Percentiles rank a stretch among this genome's conserved stretches.
Conservation (phyloP, 2,797 vertebrate genomes). For the Tragopan temminckii region DNA sequence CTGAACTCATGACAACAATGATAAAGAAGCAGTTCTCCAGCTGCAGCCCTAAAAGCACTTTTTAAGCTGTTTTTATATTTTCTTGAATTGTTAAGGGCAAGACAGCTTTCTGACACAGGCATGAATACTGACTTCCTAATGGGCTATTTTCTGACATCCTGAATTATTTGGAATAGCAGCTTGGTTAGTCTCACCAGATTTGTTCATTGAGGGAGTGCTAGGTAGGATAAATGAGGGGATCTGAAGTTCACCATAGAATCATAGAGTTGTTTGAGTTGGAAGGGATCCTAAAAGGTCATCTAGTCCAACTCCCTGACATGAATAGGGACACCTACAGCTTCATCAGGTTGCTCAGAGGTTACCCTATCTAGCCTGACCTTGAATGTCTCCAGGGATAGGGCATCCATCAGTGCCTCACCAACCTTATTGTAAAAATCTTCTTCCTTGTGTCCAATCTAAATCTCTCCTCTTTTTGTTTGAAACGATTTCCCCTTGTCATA, state of each 20-base stretch:
- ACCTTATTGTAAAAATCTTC: no score
- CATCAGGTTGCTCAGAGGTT: no score
- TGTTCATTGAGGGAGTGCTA: not conserved
- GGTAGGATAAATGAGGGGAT: not conserved
- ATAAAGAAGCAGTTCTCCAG: not conserved
- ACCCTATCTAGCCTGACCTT: no score
- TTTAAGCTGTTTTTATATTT: not conserved
- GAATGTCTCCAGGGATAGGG: no score
- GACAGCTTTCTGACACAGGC: not conserved
- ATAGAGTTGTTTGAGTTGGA: no score
- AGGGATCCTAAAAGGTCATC: no score
- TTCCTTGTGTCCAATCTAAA: no score
- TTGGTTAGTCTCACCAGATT: not conserved
- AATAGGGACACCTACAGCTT: no score
- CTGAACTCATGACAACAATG: fast-evolving
- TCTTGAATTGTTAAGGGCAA: not conserved
- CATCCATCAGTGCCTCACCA: no score
- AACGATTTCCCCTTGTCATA: no score
- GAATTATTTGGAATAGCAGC: not conserved
- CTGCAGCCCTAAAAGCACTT: not conserved
- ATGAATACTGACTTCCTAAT: not conserved
- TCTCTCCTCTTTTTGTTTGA: no score
- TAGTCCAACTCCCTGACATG: no score
- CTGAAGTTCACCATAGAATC: not conserved
- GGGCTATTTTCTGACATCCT: not conserved